Evolutionary conservation across 2,888 invertebrate species (phyloP).

Genomic region (Hoplodrina blanda): DNA sequence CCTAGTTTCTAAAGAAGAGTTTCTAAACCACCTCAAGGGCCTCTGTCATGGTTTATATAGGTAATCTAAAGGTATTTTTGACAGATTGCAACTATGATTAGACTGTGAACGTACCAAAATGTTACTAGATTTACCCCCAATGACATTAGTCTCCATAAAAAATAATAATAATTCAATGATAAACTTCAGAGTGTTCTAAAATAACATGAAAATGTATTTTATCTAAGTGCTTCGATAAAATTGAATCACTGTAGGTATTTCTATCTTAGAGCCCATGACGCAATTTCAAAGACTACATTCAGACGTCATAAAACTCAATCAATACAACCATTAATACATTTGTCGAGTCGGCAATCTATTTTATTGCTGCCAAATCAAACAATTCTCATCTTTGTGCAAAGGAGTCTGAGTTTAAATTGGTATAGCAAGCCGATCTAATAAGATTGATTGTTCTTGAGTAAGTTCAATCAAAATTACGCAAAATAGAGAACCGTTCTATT

Average conservation of each 20-base stretch:
- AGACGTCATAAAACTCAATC: slow-evolving; percentile 67
- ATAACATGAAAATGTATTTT: slow-evolving; percentile 33
- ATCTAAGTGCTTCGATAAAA: slow-evolving; percentile 56
- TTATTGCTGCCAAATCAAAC: slow-evolving; percentile 45
- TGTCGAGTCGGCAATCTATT: slow-evolving; percentile 63
- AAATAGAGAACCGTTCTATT: slow-evolving; percentile 41
- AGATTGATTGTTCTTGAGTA: slow-evolving; percentile 58
- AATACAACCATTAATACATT: slow-evolving; percentile 67
- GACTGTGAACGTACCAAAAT: too few relatives aligned
- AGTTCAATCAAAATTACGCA: slow-evolving; percentile 60
- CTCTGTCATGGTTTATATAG: too few relatives aligned
- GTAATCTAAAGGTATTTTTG: too few relatives aligned
- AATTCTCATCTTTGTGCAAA: slow-evolving; percentile 25
- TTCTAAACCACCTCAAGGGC: too few relatives aligned
- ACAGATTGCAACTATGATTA: too few relatives aligned
- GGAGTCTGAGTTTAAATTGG: slow-evolving; percentile 33
- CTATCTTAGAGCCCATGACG: slow-evolving; percentile 40
- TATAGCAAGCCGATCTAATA: slow-evolving; percentile 30
- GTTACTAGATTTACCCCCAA: background rate
- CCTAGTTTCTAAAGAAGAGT: too few relatives aligned
- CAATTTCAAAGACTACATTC: slow-evolving; percentile 55
- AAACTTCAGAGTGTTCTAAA: slow-evolving; percentile 10
- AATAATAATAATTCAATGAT: slow-evolving; percentile 16
- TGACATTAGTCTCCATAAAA: background rate
- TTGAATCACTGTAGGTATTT: slow-evolving; percentile 43